A percentile compares a stretch with the other conserved stretches of the same genome.
phyloP scores from a whole-genome alignment of 2,113 vertebrate genomes.

The Lasiurus cinereus region DNA sequence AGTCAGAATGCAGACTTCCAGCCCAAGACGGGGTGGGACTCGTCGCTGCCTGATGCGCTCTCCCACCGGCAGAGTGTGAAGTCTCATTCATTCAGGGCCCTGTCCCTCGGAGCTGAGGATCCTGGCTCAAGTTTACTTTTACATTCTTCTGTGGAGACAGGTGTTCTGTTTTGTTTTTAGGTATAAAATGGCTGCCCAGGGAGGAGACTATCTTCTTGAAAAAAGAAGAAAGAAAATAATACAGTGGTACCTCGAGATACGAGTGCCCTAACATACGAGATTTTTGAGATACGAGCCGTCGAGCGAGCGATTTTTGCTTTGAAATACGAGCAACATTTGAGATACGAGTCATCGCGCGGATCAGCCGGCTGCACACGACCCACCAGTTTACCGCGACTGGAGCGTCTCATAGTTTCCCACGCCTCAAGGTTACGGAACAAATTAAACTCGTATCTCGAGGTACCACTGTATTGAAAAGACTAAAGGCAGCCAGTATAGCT shows the following conservation, averaged over 20 bases:
- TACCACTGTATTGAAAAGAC: background rate
- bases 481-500: background rate
- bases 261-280: no score
- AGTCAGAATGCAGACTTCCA: background rate
- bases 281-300: no score
- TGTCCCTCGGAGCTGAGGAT: background rate
- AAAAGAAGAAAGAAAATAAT: background rate
- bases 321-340: no score
- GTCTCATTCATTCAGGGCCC: background rate
- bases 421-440: no score
- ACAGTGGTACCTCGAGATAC: no score
- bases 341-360: no score
- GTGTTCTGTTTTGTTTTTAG: no score
- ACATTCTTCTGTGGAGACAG: background rate
- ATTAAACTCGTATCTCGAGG: no score
- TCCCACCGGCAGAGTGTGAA: background rate
- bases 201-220: background rate
- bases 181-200: background rate
- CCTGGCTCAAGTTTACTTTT: slow-evolving; percentile 18
- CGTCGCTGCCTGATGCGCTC: background rate
- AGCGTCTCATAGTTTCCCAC: no score
- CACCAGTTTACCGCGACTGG: no score
- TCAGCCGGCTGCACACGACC: no score
- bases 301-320: no score
- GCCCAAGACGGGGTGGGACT: background rate